Percentiles rank a stretch among this genome's conserved stretches.
phyloP scores from a whole-genome alignment of 2,113 vertebrate species.

The Calypte anna region DNA sequence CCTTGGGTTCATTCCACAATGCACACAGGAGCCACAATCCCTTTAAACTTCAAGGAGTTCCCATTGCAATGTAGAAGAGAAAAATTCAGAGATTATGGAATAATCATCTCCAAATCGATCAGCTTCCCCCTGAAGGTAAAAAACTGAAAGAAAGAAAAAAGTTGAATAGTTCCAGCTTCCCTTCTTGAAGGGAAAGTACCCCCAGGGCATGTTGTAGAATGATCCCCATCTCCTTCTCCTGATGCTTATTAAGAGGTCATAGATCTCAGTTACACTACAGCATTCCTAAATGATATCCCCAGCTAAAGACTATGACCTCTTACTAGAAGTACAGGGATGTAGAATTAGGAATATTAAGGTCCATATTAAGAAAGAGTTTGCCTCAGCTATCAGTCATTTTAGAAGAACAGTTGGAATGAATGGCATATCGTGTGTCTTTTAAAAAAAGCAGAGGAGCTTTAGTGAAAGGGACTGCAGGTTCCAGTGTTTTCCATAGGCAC shows the following conservation, averaged over 20 bases:
- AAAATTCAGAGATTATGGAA: slow-evolving; percentile 79
- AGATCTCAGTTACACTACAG: slow-evolving; percentile 69
- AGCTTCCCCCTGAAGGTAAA: slow-evolving; percentile 80
- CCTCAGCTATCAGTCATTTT: slow-evolving; percentile 41
- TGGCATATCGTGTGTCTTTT: not conserved
- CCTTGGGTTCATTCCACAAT: slow-evolving; percentile 64
- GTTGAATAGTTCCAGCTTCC: slow-evolving; percentile 73
- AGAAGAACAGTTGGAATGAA: slow-evolving; percentile 2
- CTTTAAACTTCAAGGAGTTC: slow-evolving; percentile 80
- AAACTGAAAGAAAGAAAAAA: slow-evolving; percentile 73
- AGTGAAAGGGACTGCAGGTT: not conserved
- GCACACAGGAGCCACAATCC: slow-evolving; percentile 69
- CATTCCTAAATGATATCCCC: slow-evolving; percentile 69
- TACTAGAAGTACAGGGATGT: slow-evolving; percentile 51
- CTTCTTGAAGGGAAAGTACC: slow-evolving; percentile 77
- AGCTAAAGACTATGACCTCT: slow-evolving; percentile 61
- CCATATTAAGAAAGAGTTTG: slow-evolving; percentile 43
- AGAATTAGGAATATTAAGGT: slow-evolving; percentile 58
- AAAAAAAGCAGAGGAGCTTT: not conserved
- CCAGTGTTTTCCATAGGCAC: not conserved
- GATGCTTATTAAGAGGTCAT: slow-evolving; percentile 81
- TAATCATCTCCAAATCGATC: slow-evolving; percentile 80
- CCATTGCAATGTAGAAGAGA: slow-evolving; percentile 70
- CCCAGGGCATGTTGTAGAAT: slow-evolving; percentile 71
- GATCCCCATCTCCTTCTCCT: slow-evolving; percentile 72